A percentile compares a stretch with the other conserved stretches of the same genome.
Conservation (phyloP, 2,888 invertebrate genomes). For the Luperina testacea region DNA sequence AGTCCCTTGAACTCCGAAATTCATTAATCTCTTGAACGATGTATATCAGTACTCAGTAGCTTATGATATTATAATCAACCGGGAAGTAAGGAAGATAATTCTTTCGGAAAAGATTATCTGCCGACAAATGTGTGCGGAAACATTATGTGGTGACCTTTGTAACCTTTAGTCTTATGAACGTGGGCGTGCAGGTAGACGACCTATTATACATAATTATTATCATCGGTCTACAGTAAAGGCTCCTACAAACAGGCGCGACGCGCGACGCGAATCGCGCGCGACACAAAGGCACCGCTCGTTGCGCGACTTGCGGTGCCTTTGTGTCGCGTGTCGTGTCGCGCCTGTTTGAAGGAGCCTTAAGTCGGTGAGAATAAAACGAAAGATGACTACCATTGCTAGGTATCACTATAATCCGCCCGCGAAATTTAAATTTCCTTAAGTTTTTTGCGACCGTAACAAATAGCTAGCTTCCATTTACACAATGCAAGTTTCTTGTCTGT, state of each 20-base stretch:
- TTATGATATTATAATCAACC: constrained; percentile 21
- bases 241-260: no score
- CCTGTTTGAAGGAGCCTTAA: no score
- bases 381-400: not conserved
- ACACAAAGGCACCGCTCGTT: no score
- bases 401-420: no score
- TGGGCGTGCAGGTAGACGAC: constrained; percentile 3
- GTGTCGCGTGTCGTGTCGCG: no score
- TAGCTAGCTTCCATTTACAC: no score
- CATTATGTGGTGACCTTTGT: constrained; percentile 34
- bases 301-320: no score
- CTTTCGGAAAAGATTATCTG: constrained; percentile 30
- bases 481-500: no score
- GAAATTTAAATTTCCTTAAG: no score
- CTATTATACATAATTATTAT: not conserved
- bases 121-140: constrained; percentile 33
- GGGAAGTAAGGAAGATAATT: constrained; percentile 49
- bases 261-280: no score
- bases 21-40: constrained; percentile 48
- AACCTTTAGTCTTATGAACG: constrained; percentile 26
- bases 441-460: no score
- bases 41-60: constrained; percentile 14
- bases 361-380: not conserved
- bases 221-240: not conserved
- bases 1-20: constrained; percentile 43